Base-by-base conservation (phyloP, 2,797 vertebrate genomes). In the Phaenicophaeus curvirostris region DNA sequence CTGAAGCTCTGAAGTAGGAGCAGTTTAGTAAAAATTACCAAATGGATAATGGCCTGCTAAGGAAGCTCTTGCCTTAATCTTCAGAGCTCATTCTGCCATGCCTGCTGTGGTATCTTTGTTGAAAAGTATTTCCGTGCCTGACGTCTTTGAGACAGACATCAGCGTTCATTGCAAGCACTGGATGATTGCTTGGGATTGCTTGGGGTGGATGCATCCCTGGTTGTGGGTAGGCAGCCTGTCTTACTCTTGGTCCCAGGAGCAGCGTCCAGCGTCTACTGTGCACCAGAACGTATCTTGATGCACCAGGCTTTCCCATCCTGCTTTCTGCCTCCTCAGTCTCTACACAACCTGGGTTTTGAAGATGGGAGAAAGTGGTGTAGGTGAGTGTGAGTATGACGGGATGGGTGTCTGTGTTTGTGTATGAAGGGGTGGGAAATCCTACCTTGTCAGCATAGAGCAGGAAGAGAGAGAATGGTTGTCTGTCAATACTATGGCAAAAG, bases 111-210 rank as follows among this genome's bases (percentile, higher is more conserved):
- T 86, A 71, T 14, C 24, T 89, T 35, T 71, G 24, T 48, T 65
- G 55, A 69, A 83, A 51, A 61, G 16, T 33, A 71, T 48, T 81
- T 84, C 54, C 6, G 3, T 58, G 30, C 23, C 18, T 73, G 18
- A 23, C 8, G 13, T 62, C 42, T 90, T 33, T 41, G 30, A 44
- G 30, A 44, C 6, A 27, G 37, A 5, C 15, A 23, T 66, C 33
- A 39, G 4, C 1, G 2, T 41, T 79, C 15, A 5, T 16, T 48
- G 28, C 6, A 14, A 75, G 5, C 33, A 8, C 8, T 2, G 3
- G 11, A 12, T 57, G 10, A 23, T 61, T 79, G 14, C 21, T n/a
- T 82, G 41, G 37, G n/a, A 44, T 15, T 71, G 58, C 2, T 17
- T 28, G 28, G 30, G 35, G 6, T 66, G 53, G 39, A 25, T 71